phyloP scores from a whole-genome alignment of 2,888 invertebrate species.

The Miltochrista miniata region DNA sequence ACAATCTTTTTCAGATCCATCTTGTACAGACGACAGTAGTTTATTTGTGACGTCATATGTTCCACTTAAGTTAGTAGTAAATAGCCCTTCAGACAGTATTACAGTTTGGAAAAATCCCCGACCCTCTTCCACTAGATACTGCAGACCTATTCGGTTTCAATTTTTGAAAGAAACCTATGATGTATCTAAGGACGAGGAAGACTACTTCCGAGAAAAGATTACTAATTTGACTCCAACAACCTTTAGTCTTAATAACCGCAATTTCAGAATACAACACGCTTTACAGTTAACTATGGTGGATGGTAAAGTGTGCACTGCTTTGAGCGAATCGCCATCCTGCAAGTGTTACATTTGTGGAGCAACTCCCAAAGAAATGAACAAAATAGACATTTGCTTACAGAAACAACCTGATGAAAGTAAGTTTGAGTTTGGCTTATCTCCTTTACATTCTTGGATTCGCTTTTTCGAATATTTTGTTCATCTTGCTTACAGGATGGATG shows the following conservation, averaged over 20 bases:
- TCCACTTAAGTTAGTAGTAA: background rate
- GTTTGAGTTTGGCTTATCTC: slow-evolving; percentile 1
- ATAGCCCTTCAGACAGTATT: background rate
- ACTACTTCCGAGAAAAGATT: background rate
- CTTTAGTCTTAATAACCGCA: background rate
- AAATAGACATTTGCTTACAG: background rate
- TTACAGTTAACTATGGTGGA: slow-evolving; percentile 3
- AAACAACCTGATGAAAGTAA: background rate
- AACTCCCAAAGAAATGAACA: background rate
- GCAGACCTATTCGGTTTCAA: background rate
- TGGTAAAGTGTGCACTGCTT: background rate
- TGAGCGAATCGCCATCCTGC: background rate
- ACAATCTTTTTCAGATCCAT: background rate
- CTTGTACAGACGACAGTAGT: background rate
- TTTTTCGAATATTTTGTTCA: slow-evolving; percentile 1
- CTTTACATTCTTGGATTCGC: slow-evolving; percentile 1
- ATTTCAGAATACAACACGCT: background rate
- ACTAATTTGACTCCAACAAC: background rate
- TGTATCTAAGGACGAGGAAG: background rate
- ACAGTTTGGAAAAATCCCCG: background rate
- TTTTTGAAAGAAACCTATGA: background rate
- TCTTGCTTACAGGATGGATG: background rate
- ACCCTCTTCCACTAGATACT: background rate
- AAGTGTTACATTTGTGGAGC: too few species aligned
- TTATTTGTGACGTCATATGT: background rate